Evolutionary conservation across 2,113 vertebrate species (phyloP), one percentile per base, ranked within the genome.

Genomic region (Zingel zingel): DNA sequence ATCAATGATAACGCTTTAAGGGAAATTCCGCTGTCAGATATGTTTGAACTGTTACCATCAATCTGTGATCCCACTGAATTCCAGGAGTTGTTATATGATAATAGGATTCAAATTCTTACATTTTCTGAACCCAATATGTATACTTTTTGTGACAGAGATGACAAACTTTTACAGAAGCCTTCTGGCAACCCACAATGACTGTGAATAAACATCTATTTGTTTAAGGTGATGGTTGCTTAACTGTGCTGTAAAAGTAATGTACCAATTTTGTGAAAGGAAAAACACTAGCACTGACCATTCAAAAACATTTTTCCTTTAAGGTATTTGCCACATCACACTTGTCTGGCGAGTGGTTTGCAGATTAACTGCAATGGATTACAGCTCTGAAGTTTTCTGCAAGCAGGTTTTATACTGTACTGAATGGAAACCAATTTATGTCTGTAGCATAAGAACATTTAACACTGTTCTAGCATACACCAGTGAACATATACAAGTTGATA

Each of bases 1-100:
- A 87, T 90, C 83, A 81, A 84, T 84, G 78, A 72, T 13, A 77
- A 67, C 0, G 72, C 85, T 83, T 82, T 70, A 30, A 69, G 70
- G 66, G 23, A 78, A 53, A 64, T 57, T 81, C 14, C 47, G 45
- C 36, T 8, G 5, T 64, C 65, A 71, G 43, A 75, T 75, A 13
- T 74, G n/a, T 68, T 71, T 84, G 72, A 81, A 53, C 48, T 67
- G 13, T 69, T 74, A 23, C 39, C 66, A 76, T 81, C 23, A 39
- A 64, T 82, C 27, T 63, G n/a, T 45, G 43, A 65, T 79, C 23
- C 7, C 5, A 30, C 3, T 51, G 14, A 74, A 77, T 66, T 73
- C 1, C 11, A 61, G 14, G 9, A 68, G 59, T 53, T 62, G 51
- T 54, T 62, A 43, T 62, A 6, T 69, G n/a, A 39, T 58, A 25